Evolutionary conservation across 2,113 vertebrate genomes (phyloP).

Genomic region (Anthoscopus minutus): DNA sequence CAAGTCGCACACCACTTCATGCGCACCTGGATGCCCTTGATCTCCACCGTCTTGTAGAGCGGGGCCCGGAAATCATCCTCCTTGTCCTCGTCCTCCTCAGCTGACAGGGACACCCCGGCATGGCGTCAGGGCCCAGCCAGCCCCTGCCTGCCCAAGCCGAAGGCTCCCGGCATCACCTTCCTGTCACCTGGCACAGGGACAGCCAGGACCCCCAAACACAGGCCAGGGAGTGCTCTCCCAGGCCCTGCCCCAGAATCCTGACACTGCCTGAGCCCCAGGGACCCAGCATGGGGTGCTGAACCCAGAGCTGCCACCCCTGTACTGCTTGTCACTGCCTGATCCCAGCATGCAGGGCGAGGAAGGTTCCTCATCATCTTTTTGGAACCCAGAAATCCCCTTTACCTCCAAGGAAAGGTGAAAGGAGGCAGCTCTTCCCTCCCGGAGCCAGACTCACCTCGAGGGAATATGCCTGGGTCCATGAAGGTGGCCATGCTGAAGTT

Average conservation of each 20-base stretch:
- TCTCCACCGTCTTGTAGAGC: conserved; percentile 96
- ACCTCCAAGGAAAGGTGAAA: background rate
- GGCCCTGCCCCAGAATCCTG: rapidly evolving
- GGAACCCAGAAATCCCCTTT: background rate
- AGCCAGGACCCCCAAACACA: background rate
- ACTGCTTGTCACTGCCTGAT: rapidly evolving
- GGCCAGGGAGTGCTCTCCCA: rapidly evolving
- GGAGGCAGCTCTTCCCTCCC: background rate
- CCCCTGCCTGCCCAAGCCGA: rapidly evolving
- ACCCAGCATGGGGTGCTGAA: background rate
- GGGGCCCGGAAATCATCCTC: conserved; percentile 97
- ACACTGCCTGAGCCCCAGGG: background rate
- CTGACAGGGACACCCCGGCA: conserved; percentile 47
- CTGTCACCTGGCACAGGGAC: background rate
- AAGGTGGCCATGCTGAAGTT: conserved; percentile 99
- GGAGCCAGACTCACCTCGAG: conserved; percentile 79
- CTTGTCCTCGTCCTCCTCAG: conserved; percentile 97
- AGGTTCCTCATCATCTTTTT: rapidly evolving
- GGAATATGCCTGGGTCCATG: conserved; percentile 97
- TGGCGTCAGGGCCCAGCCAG: background rate
- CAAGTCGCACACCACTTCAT: conserved; percentile 99
- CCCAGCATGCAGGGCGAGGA: rapidly evolving
- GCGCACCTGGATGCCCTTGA: conserved; percentile 94
- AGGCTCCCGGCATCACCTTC: rapidly evolving
- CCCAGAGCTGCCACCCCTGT: background rate